Evolutionary conservation across 2,888 invertebrate genomes (phyloP), one percentile per base, ranked within the genome.

Genomic region (Lasioglossum zephyrum): DNA sequence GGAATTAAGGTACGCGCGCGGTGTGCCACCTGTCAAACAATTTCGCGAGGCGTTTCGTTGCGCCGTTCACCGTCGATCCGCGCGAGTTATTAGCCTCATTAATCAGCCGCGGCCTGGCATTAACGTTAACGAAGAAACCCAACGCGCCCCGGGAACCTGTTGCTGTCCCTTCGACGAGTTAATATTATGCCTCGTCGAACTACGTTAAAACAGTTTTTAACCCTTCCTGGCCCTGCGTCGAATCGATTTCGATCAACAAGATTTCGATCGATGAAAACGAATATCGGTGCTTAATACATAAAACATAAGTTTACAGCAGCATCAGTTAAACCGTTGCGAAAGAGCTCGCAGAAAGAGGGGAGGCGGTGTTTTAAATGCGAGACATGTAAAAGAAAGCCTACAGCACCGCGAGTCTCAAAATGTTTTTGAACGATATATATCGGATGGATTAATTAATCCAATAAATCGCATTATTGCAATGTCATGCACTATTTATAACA

Each of bases 71-170:
- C 63, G 73, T 63, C 31, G 79, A 72, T 53, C 83, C 69, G 22
- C 66, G 77, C 81, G 90, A 88, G 83, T 86, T 88, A 89, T 88
- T 88, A 80, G 85, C 41, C 82, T 53, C 88, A 84, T 89, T 89
- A 89, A 89, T 89, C 89, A 89, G 83, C 77, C 73, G 73, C 81
- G 53, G 53, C 44, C 79, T 81, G 80, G 83, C 84, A 83, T 88
- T 77, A 77, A 84, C 72, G 81, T 77, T 87, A 83, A 87, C 70
- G 81, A 86, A 87, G 87, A 84, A 84, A 83, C 81, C 49, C 73
- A 73, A 73, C 63, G 49, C 39, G 60, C 22, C 39, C 6, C 18
- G 39, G 73, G 79, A 77, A 87, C 87, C 86, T 86, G 86, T 86
- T 83, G 79, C 87, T 79, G 82, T 44, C 76, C 76, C 79, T 76